A percentile compares a stretch with the other conserved stretches of the same genome.
Evolutionary conservation across 2,797 vertebrate species (phyloP).

Genomic region (Brachyrhaphis roseni): DNA sequence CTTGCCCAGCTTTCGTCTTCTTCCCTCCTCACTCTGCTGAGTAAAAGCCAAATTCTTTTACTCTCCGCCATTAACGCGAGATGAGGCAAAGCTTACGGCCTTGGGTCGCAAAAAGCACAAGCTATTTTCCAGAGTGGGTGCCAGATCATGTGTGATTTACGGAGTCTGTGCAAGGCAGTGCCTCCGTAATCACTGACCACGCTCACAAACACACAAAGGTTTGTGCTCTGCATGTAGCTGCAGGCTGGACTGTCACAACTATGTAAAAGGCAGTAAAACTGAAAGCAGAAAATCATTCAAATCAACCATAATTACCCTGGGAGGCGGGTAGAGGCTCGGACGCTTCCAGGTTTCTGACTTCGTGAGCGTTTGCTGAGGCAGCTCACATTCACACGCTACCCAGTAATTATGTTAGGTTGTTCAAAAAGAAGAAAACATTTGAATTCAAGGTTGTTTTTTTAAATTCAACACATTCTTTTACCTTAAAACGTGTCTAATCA

Average conservation of each 20-base stretch:
- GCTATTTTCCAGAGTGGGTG: constrained; percentile 46
- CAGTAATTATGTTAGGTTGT: not conserved
- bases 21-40: constrained; percentile 20
- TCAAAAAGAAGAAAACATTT: not conserved
- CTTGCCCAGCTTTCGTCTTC: constrained; percentile 16
- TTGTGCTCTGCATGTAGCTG: constrained; percentile 6
- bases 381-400: not conserved
- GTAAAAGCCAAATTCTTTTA: constrained; percentile 27
- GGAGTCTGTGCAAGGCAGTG: constrained; percentile 7
- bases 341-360: not conserved
- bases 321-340: no score
- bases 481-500: not conserved
- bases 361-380: not conserved
- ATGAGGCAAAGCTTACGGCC: constrained; percentile 14
- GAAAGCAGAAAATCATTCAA: constrained; percentile 9
- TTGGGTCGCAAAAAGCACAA: constrained; percentile 34
- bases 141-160: constrained; percentile 32
- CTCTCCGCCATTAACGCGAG: constrained; percentile 26
- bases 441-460: no score
- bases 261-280: constrained; percentile 11
- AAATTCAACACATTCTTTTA: not conserved
- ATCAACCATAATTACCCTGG: not conserved
- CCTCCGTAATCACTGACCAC: constrained; percentile 25
- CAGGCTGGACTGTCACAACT: constrained; percentile 10
- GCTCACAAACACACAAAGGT: constrained; percentile 11